Evolutionary conservation across 2,888 invertebrate genomes (phyloP), one percentile per base, ranked within the genome.

Genomic region (Trichopria drosophilae): DNA sequence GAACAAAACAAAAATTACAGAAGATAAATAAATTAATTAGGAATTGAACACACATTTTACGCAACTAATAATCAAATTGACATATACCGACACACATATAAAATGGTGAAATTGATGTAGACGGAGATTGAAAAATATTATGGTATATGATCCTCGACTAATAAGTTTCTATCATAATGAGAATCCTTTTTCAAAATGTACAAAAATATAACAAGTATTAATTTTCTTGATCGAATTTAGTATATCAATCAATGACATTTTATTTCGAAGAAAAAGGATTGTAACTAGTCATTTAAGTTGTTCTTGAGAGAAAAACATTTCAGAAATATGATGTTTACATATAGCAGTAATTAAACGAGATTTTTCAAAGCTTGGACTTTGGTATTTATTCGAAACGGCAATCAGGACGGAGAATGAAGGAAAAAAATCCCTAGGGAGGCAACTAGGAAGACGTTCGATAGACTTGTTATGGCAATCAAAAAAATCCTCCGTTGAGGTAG

Each of bases 371-470:
- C n/a, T n/a, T n/a, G n/a, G n/a, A n/a, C n/a, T n/a, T n/a, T n/a
- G n/a, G n/a, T n/a, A n/a, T n/a, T n/a, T n/a, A n/a, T n/a, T n/a
- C n/a, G n/a, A n/a, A n/a, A n/a, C n/a, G n/a, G n/a, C n/a, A n/a
- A n/a, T n/a, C n/a, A n/a, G n/a, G n/a, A n/a, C n/a, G n/a, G n/a
- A n/a, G n/a, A n/a, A n/a, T n/a, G n/a, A 31, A 23, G 22, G 43
- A 37, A 18, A 47, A 48, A 34, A 28, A 40, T 16, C 53, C 24
- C 51, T 10, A 15, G 53, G 41, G 55, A 50, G 43, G 43, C 35
- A 52, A 52, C 46, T 54, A 54, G 41, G 23, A 41, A 26, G 10
- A 26, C 10, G n/a, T n/a, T 26, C 2, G 26, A n/a, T 26, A n/a
- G 26, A 26, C 9, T 26, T 26, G 9, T 26, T 26, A 26, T 40